Conservation (phyloP, 2,888 invertebrate species). For the Polyploca ridens region DNA sequence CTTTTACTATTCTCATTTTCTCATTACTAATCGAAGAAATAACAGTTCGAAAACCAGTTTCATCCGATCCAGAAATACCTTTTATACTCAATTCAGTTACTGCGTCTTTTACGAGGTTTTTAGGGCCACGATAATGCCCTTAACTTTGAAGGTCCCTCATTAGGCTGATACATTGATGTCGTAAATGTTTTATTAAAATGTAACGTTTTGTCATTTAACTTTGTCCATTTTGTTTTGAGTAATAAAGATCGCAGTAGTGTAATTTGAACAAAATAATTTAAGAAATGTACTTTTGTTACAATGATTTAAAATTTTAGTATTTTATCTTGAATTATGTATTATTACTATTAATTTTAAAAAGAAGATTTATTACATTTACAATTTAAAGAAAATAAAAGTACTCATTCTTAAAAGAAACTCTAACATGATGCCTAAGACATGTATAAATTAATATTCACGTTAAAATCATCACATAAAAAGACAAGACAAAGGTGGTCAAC, state of each 20-base stretch:
- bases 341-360: too few species aligned
- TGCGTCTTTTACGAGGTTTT: slow-evolving; percentile 38
- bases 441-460: background rate
- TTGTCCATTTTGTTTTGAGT: background rate
- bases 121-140: slow-evolving; percentile 32
- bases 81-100: slow-evolving; percentile 28
- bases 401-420: too few species aligned
- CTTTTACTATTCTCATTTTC: slow-evolving; percentile 34
- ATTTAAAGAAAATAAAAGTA: too few species aligned
- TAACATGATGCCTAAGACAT: background rate
- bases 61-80: slow-evolving; percentile 32
- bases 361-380: too few species aligned
- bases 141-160: slow-evolving; percentile 25
- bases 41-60: slow-evolving; percentile 44
- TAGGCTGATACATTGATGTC: slow-evolving; percentile 15
- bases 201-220: slow-evolving; percentile 9
- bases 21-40: slow-evolving; percentile 29
- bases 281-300: background rate
- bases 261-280: background rate
- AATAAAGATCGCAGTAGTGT: background rate
- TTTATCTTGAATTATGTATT: too few species aligned
- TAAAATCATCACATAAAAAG: background rate
- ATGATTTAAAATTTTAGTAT: too few species aligned
- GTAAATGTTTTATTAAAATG: slow-evolving; percentile 17
- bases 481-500: background rate